A percentile compares a stretch with the other conserved stretches of the same genome.
phyloP scores from a whole-genome alignment of 2,888 invertebrate species.

The Callosobruchus maculatus region DNA sequence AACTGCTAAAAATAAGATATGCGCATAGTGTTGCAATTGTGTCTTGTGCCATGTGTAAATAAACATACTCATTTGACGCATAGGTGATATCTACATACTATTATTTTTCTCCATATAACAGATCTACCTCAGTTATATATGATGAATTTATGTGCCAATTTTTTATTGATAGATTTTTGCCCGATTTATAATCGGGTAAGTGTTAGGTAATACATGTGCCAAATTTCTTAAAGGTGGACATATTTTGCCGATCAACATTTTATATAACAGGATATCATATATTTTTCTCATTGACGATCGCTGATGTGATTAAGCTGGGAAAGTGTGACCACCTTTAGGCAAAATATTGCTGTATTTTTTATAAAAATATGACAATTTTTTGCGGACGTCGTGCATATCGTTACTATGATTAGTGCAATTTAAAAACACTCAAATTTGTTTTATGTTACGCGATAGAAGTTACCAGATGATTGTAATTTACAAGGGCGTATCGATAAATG shows the following conservation, averaged over 20 bases:
- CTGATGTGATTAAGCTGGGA: background rate
- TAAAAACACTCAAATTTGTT: background rate
- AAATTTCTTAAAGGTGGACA: slow-evolving; percentile 11
- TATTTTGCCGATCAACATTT: background rate
- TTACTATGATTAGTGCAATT: slow-evolving; percentile 26
- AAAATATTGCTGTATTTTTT: slow-evolving; percentile 24
- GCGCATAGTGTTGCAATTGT: background rate
- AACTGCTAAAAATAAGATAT: background rate
- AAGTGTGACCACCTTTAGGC: slow-evolving; percentile 2
- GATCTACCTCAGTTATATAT: slow-evolving; percentile 48
- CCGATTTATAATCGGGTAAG: background rate
- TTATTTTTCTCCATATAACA: slow-evolving; percentile 40
- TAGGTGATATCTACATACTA: slow-evolving; percentile 34
- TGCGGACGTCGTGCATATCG: slow-evolving; percentile 19
- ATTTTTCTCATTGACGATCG: background rate
- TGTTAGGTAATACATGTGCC: slow-evolving; percentile 25
- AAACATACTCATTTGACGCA: slow-evolving; percentile 18
- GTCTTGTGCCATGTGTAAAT: background rate
- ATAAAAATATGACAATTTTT: slow-evolving; percentile 23
- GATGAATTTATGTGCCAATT: slow-evolving; percentile 38
- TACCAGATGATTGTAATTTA: slow-evolving; percentile 21
- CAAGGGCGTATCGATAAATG: background rate
- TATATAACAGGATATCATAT: background rate
- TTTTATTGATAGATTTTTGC: background rate
- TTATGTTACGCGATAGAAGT: slow-evolving; percentile 13